A percentile compares a stretch with the other conserved stretches of the same genome.
phyloP scores from a whole-genome alignment of 2,113 vertebrate species.

The Hyaena hyaena region DNA sequence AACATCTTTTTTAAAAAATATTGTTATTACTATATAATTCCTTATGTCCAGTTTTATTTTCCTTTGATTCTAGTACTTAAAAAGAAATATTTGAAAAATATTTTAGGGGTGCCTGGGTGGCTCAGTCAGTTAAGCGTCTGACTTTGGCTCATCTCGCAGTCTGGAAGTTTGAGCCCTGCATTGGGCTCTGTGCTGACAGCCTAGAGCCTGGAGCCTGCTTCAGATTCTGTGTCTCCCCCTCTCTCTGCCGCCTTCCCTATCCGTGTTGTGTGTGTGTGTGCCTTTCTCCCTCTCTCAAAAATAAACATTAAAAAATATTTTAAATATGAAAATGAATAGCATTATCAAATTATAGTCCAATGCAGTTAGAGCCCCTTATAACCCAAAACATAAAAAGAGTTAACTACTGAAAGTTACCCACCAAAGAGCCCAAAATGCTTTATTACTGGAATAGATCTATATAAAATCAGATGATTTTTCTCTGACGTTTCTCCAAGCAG shows the following conservation, averaged over 20 bases:
- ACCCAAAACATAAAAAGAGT: neutral
- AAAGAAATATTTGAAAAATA: neutral
- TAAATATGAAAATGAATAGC: conserved; percentile 12
- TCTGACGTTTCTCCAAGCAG: neutral
- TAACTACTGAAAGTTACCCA: neutral
- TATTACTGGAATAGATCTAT: neutral
- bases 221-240: no score
- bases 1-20: neutral
- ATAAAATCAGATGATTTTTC: neutral
- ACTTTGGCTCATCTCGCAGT: no score
- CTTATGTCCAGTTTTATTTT: neutral
- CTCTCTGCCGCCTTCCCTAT: no score
- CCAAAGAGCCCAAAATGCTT: neutral
- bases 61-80: neutral
- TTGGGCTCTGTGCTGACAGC: no score
- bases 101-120: neutral
- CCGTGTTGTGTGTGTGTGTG: no score
- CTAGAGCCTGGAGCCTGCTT: no score
- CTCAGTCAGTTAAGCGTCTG: no score
- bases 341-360: conserved; percentile 14
- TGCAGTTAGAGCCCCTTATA: neutral
- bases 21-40: neutral
- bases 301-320: no score
- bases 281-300: no score
- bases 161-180: no score